Evolutionary conservation across 2,797 vertebrate genomes (phyloP).

Genomic region (Hippoglossus hippoglossus): DNA sequence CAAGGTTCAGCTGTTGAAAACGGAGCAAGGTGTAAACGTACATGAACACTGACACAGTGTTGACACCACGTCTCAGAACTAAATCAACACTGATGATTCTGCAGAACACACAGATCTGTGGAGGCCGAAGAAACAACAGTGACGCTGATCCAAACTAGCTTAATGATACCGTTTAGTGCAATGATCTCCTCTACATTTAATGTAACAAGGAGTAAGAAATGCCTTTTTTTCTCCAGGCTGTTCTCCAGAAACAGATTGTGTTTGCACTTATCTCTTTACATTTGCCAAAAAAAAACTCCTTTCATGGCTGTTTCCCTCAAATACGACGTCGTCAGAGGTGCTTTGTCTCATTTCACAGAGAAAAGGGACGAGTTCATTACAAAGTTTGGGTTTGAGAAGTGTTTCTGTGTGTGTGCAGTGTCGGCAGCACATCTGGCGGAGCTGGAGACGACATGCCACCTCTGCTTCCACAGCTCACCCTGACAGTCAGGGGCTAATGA

Average conservation of each 20-base stretch:
- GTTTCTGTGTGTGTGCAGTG: slow-evolving; percentile 45
- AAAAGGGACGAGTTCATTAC: background rate
- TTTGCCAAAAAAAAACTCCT: background rate
- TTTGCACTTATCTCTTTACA: background rate
- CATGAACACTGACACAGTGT: slow-evolving; percentile 40
- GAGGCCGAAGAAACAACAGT: background rate
- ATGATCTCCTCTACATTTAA: background rate
- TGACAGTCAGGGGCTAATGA: slow-evolving; percentile 77
- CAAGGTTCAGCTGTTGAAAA: slow-evolving; percentile 38
- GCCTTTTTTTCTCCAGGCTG: background rate
- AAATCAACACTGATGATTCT: slow-evolving; percentile 29
- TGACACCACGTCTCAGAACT: slow-evolving; percentile 30
- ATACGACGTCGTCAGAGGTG: background rate
- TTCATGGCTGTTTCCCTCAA: background rate
- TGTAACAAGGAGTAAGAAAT: background rate
- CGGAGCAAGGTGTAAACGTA: slow-evolving; percentile 40
- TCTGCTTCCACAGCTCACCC: slow-evolving; percentile 58
- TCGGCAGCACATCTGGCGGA: slow-evolving; percentile 72
- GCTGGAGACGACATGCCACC: slow-evolving; percentile 56
- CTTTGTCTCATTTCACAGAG: background rate
- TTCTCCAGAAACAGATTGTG: background rate
- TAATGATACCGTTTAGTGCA: background rate
- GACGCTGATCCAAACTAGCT: slow-evolving; percentile 1
- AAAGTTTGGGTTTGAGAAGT: slow-evolving; percentile 32
- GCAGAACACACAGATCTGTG: slow-evolving; percentile 5